Evolutionary conservation across 2,113 vertebrate species (phyloP).

Genomic region (Ascaphus truei): DNA sequence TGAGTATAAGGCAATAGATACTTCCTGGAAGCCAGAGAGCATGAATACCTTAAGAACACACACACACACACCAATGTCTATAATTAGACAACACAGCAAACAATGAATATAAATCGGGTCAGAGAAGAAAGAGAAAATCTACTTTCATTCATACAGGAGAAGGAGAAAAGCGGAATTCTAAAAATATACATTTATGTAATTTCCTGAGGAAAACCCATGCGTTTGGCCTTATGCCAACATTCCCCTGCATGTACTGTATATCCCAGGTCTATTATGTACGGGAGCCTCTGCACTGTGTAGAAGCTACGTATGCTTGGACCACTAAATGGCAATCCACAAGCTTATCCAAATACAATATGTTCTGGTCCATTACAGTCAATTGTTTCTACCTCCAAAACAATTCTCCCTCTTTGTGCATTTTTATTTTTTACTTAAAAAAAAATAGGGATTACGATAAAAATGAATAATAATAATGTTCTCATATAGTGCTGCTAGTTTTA

Average conservation of each 20-base stretch:
- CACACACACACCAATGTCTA: background rate
- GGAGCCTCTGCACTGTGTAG: background rate
- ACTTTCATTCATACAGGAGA: constrained; percentile 10
- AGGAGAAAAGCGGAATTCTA: background rate
- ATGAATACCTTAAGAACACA: background rate
- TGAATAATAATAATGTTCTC: too few species aligned
- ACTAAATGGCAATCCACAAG: too few species aligned
- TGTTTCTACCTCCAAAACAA: too few species aligned
- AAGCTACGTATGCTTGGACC: too few species aligned
- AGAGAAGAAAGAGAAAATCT: background rate
- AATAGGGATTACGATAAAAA: too few species aligned
- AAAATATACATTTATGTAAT: constrained; percentile 18
- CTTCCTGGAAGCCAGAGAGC: background rate
- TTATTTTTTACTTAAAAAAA: too few species aligned
- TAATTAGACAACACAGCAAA: constrained; percentile 4
- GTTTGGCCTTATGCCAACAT: constrained; percentile 4
- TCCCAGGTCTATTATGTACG: background rate
- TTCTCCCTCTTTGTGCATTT: too few species aligned
- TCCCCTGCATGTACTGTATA: background rate
- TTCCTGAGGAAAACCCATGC: constrained; percentile 19
- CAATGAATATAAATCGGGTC: background rate
- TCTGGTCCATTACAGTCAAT: too few species aligned
- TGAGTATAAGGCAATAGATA: background rate
- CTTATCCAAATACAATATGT: too few species aligned
- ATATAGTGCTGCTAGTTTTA: too few species aligned